Evolutionary conservation across 2,888 invertebrate species (phyloP).

Genomic region (Colostygia pectinataria): DNA sequence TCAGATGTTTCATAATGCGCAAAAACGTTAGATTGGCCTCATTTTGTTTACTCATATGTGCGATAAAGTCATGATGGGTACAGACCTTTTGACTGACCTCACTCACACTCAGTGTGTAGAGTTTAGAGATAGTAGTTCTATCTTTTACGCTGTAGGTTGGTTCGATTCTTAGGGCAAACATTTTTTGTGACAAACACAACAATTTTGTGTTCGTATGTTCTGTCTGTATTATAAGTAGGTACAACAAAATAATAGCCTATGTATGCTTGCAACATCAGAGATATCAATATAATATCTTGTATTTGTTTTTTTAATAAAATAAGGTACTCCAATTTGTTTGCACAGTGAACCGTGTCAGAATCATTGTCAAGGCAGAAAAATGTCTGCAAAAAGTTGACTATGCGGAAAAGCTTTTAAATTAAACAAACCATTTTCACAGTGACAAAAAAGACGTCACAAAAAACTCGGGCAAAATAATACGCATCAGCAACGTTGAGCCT

Average conservation of each 20-base stretch:
- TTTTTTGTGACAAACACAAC: too few species aligned
- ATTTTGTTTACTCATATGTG: slow-evolving; percentile 15
- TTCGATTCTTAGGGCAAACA: too few species aligned
- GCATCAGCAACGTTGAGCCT: background rate
- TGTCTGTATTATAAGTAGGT: too few species aligned
- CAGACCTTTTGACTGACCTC: too few species aligned
- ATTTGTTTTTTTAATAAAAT: background rate
- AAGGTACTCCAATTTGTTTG: slow-evolving; percentile 11
- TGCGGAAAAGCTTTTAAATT: slow-evolving; percentile 36
- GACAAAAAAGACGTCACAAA: slow-evolving; percentile 22
- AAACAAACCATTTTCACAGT: slow-evolving; percentile 30
- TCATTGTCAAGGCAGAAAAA: slow-evolving; percentile 30
- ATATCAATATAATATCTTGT: too few species aligned
- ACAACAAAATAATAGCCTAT: too few species aligned
- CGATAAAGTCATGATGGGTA: too few species aligned
- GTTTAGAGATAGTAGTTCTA: too few species aligned
- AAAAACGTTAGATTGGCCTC: slow-evolving; percentile 17
- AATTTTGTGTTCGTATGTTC: too few species aligned
- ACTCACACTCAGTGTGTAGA: too few species aligned
- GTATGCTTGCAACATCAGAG: too few species aligned
- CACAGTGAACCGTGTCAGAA: slow-evolving; percentile 24
- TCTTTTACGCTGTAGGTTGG: too few species aligned
- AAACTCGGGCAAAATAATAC: slow-evolving; percentile 10
- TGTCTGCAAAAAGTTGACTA: slow-evolving; percentile 30
- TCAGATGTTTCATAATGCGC: slow-evolving; percentile 16